Conservation (phyloP, 2,113 vertebrate genomes). For the Dipodomys spectabilis region DNA sequence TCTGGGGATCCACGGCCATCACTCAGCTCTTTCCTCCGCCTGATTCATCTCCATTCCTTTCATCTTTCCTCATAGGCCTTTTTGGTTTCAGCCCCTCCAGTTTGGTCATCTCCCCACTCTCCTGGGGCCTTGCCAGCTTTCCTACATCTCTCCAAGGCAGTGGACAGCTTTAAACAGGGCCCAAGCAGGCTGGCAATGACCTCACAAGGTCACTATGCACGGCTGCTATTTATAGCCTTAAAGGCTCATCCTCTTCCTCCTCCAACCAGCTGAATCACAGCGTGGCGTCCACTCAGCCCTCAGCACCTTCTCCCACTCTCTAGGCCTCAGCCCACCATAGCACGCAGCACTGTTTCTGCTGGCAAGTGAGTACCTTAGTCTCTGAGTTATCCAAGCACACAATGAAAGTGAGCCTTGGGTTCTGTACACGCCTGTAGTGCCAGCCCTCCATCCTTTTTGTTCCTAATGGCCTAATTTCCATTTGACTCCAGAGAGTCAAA, state of each 20-base stretch:
- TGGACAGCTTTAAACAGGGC: constrained; percentile 62
- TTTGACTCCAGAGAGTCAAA: not conserved
- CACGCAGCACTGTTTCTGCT: not conserved
- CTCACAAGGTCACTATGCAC: constrained; percentile 76
- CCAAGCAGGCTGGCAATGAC: constrained; percentile 69
- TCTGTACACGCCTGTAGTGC: not conserved
- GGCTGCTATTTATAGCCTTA: constrained; percentile 75
- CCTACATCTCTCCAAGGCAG: constrained; percentile 61
- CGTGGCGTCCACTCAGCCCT: constrained; percentile 66
- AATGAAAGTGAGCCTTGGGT: not conserved
- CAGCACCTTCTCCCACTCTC: constrained; percentile 23
- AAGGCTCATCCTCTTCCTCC: constrained; percentile 60
- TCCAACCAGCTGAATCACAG: constrained; percentile 64
- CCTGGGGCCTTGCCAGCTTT: constrained; percentile 73
- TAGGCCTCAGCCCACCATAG: not conserved
- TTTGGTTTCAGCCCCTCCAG: constrained; percentile 68
- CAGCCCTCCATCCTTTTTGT: not conserved
- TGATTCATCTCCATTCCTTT: constrained; percentile 78
- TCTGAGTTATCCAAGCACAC: not conserved
- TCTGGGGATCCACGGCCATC: not conserved
- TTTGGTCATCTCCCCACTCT: constrained; percentile 69
- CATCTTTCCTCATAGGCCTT: constrained; percentile 75
- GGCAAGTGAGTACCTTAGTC: not conserved
- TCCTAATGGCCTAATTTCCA: not conserved
- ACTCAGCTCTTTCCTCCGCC: constrained; percentile 11